phyloP scores from a whole-genome alignment of 2,888 invertebrate genomes.

The Agriopis leucophaearia region DNA sequence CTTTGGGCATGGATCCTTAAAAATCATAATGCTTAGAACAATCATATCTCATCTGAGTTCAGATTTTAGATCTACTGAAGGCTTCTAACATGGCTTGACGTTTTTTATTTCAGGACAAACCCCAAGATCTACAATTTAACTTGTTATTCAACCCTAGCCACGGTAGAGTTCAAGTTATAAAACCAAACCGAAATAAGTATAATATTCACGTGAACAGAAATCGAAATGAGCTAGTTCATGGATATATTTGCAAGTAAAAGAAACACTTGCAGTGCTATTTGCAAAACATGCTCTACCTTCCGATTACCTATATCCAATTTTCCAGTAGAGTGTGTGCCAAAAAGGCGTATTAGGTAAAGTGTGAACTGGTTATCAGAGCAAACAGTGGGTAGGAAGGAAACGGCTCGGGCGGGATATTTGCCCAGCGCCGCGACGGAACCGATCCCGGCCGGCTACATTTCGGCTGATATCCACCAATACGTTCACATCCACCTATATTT shows the following conservation, averaged over 20 bases:
- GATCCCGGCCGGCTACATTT: constrained; percentile 31
- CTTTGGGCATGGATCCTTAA: too few species aligned
- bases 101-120: too few species aligned
- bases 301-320: constrained; percentile 16
- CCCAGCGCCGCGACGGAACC: constrained; percentile 47
- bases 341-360: constrained; percentile 17
- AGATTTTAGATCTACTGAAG: too few species aligned
- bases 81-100: too few species aligned
- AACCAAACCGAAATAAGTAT: neutral
- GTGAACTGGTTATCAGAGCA: constrained; percentile 58
- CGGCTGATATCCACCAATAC: constrained; percentile 28
- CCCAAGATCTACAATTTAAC: too few species aligned
- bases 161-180: too few species aligned
- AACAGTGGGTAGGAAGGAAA: constrained; percentile 56
- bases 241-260: neutral
- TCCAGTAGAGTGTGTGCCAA: constrained; percentile 16
- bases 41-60: too few species aligned
- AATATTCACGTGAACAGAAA: neutral
- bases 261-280: constrained; percentile 7
- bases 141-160: too few species aligned
- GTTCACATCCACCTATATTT: neutral
- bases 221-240: neutral
- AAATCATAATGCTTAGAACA: too few species aligned
- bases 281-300: constrained; percentile 2
- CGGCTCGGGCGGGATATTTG: constrained; percentile 55